Base-by-base conservation (phyloP, 2,797 vertebrate genomes). In the Silurus aristotelis region DNA sequence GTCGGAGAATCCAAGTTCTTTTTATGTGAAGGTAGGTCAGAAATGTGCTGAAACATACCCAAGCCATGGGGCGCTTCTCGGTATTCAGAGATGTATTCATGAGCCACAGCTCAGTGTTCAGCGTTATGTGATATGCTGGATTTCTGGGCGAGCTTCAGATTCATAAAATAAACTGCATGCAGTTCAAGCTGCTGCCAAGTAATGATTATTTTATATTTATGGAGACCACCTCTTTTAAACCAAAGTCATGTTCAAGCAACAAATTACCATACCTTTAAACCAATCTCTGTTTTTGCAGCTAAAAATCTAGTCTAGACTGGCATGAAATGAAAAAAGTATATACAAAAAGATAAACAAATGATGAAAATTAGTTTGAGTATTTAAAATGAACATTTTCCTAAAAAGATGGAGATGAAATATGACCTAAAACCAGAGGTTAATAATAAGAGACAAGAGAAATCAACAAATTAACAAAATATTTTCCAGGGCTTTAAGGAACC, bases 1-100 rank as follows among this genome's bases (percentile, higher is more conserved):
- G 95, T 98, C 2, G 98, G 98, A 94, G 98, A 99, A 48, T 99
- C 98, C 84, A 99, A 99, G 84, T 99, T 99, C 93, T 99, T 99
- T 95, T 90, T 98, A 89, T 99, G 98, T 12, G 95, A 98, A 96
- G 98, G 98, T 98, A 95, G 91, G 96, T 86, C 15, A 43, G 81
- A 14, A 76, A 9, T 63, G 14, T 43, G 22, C 31, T 46, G 7
- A 79, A 79, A 46, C 31, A 77, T 38, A 77, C 9, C 25, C 19
- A 13, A 58, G 46, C 46, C 2, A n/a, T 22, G 5, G 22, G 2
- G 17, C 27, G 20, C 25, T 20, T 60, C 9, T 58, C 25, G 6
- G 17, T 73, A 73, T 73, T 73, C 22, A 5, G 43, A 46, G 38
- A 22, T 46, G 68, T 22, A n/a, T 71, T 71, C 43, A 46, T 71